Conservation (phyloP, 2,797 vertebrate species). For the Gadopsis marmoratus region DNA sequence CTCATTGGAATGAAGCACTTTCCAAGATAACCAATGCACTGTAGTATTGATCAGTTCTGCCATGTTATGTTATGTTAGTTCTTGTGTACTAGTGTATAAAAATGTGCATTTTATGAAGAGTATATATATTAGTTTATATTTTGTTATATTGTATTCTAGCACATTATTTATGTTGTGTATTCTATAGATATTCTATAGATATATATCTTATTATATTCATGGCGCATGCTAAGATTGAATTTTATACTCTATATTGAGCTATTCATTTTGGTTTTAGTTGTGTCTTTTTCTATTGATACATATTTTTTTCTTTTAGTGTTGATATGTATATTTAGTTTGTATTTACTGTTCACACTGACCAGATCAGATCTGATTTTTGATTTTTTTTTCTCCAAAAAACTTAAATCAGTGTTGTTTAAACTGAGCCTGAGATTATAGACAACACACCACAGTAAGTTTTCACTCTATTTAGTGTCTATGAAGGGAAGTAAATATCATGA, state of each 20-base stretch:
- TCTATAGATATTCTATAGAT: too few relatives aligned
- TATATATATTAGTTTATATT: too few relatives aligned
- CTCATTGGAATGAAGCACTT: background rate
- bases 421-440: background rate
- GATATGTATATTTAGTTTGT: too few relatives aligned
- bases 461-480: conserved; percentile 37
- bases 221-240: too few relatives aligned
- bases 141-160: too few relatives aligned
- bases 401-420: background rate
- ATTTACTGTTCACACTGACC: background rate
- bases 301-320: too few relatives aligned
- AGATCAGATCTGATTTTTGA: background rate
- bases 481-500: conserved; percentile 37
- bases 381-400: background rate
- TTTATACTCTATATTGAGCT: too few relatives aligned
- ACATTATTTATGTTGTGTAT: too few relatives aligned
- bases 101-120: too few relatives aligned
- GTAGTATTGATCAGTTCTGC: background rate
- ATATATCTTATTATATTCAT: too few relatives aligned
- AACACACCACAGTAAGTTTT: conserved; percentile 9
- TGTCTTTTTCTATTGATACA: too few relatives aligned
- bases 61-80: background rate
- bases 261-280: too few relatives aligned
- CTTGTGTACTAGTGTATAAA: background rate
- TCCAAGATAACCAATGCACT: background rate